Conservation (phyloP, 2,113 vertebrate genomes). For the Lophotis ruficrista region DNA sequence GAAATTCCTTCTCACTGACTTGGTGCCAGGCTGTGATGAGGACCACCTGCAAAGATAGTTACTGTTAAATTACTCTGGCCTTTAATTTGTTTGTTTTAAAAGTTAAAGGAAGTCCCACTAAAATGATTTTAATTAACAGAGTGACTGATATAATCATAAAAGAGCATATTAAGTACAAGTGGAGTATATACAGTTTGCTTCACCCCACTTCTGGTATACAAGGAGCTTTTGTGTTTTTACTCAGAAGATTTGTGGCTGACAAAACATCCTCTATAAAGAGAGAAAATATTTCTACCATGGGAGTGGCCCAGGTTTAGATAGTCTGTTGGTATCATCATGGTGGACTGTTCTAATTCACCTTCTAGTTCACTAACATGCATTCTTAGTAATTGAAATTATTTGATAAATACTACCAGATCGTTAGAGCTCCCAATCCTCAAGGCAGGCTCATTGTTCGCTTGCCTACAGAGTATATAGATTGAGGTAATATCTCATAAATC, state of each 20-base stretch:
- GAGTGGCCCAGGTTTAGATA: not conserved
- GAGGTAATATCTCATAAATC: not conserved
- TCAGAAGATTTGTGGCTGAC: not conserved
- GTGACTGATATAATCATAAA: not conserved
- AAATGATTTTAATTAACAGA: not conserved
- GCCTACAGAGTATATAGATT: not conserved
- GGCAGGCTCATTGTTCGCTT: not conserved
- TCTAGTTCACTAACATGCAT: not conserved
- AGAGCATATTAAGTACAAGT: not conserved
- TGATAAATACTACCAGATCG: not conserved
- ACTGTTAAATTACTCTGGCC: not conserved
- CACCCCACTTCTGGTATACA: not conserved
- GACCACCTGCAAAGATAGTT: not conserved
- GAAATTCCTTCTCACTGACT: not conserved
- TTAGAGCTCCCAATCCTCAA: not conserved
- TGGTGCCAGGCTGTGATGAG: not conserved
- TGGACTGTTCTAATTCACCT: not conserved
- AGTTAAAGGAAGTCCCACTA: not conserved
- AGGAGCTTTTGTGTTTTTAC: not conserved
- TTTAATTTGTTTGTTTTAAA: conserved; percentile 4
- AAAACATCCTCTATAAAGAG: not conserved
- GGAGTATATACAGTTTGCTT: not conserved
- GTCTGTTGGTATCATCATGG: not conserved
- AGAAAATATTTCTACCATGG: not conserved
- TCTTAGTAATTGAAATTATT: not conserved